Percentiles rank a stretch among this genome's conserved stretches.
phyloP scores from a whole-genome alignment of 1,140 invertebrate genomes.

The Metopolophium dirhodum region DNA sequence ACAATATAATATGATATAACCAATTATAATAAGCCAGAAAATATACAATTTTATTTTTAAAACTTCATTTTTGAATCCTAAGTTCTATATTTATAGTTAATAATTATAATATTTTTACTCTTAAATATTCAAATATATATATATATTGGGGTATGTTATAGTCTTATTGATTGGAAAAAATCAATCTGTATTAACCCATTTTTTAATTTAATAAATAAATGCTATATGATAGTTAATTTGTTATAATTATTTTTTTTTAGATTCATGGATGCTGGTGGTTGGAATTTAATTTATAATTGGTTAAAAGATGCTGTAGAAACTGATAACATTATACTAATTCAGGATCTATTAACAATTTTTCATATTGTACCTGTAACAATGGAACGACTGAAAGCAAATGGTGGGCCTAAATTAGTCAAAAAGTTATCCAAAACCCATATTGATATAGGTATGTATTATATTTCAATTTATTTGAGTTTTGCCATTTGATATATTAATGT shows the following conservation, averaged over 20 bases:
- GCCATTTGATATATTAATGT: background rate
- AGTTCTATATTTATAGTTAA: no score
- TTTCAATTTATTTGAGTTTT: background rate
- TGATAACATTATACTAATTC: constrained; percentile 84
- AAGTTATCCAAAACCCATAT: constrained; percentile 76
- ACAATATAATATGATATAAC: no score
- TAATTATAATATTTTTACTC: no score
- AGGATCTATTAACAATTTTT: constrained; percentile 83
- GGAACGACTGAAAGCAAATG: constrained; percentile 86
- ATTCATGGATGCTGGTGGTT: constrained; percentile 89
- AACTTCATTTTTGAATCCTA: no score
- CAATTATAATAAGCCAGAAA: no score
- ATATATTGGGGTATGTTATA: background rate
- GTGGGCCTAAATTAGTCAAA: constrained; percentile 89
- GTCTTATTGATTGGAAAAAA: background rate
- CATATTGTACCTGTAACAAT: constrained; percentile 86
- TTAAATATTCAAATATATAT: background rate
- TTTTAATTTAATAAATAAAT: background rate
- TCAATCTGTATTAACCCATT: background rate
- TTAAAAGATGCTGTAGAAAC: constrained; percentile 81
- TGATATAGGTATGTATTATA: constrained; percentile 5
- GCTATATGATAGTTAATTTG: background rate
- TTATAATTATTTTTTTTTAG: constrained; percentile 63
- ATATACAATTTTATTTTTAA: no score
- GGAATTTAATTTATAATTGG: constrained; percentile 88